Evolutionary conservation across 2,113 vertebrate genomes (phyloP).

Genomic region (Elephas maximus): DNA sequence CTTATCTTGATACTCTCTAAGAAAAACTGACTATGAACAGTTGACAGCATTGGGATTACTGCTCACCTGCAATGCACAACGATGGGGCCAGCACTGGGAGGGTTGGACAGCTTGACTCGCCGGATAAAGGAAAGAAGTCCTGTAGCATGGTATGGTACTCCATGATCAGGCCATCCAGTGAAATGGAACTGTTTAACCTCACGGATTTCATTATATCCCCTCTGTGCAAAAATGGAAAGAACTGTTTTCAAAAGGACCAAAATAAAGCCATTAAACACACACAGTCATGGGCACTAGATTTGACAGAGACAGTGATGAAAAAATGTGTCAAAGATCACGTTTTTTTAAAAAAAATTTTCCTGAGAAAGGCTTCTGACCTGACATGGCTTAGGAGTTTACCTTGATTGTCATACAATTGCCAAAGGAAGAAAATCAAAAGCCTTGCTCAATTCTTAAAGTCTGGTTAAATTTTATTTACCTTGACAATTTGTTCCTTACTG

Average conservation of each 20-base stretch:
- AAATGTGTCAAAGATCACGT: neutral
- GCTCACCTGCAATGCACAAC: constrained; percentile 99
- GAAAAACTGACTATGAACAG: neutral
- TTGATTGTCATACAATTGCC: neutral
- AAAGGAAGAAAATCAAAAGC: constrained; percentile 35
- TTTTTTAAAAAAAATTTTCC: neutral
- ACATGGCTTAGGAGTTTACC: neutral
- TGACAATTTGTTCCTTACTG: constrained; percentile 34
- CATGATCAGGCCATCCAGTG: constrained; percentile 99
- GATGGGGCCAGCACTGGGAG: constrained; percentile 97
- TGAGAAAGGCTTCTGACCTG: neutral
- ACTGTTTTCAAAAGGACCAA: neutral
- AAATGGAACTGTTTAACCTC: constrained; percentile 99
- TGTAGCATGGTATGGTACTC: constrained; percentile 98
- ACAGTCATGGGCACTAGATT: neutral
- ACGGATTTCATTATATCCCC: constrained; percentile 97
- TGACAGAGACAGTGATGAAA: neutral
- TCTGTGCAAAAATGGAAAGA: constrained; percentile 87
- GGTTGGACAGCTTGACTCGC: constrained; percentile 97
- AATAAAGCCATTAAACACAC: constrained; percentile 45
- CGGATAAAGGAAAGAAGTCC: constrained; percentile 98
- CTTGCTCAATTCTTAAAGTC: constrained; percentile 26
- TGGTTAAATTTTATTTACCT: constrained; percentile 53
- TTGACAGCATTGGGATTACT: fast-evolving
- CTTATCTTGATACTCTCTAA: neutral